Evolutionary conservation across 2,888 invertebrate species (phyloP).

Genomic region (Melanostoma scalare): DNA sequence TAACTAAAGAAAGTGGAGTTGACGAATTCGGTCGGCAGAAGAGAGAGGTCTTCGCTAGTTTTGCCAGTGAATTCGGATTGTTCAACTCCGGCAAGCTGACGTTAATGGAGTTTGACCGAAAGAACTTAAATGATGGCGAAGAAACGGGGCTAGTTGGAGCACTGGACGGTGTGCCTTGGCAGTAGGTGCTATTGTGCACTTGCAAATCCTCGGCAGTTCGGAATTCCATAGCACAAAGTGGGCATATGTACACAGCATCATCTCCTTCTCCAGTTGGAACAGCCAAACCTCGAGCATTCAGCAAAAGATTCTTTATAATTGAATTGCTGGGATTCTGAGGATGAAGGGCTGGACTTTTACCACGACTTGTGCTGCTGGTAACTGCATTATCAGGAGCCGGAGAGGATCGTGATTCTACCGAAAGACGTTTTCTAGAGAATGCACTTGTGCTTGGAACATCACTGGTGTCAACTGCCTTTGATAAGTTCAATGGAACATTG

Average conservation of each 20-base stretch:
- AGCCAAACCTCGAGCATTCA: conserved; percentile 85
- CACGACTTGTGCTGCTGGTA: conserved; percentile 50
- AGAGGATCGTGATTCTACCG: conserved; percentile 74
- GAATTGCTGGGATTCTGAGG: conserved; percentile 87
- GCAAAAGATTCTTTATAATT: conserved; percentile 89
- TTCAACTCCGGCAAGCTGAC: conserved; percentile 84
- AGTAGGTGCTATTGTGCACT: conserved; percentile 90
- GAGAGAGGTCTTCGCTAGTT: conserved; percentile 80
- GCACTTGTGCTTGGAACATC: conserved; percentile 63
- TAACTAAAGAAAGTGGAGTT: conserved; percentile 78
- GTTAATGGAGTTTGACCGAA: conserved; percentile 85
- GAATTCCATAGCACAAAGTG: conserved; percentile 90
- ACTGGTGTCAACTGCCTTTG: conserved; percentile 73
- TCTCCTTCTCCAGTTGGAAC: conserved; percentile 84
- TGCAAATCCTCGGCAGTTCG: conserved; percentile 91
- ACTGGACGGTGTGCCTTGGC: conserved; percentile 86
- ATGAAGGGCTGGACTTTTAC: conserved; percentile 80
- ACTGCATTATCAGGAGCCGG: conserved; percentile 57
- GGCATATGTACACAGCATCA: conserved; percentile 87
- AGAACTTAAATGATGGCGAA: conserved; percentile 82
- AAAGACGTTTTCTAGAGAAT: conserved; percentile 75
- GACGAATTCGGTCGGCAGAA: conserved; percentile 78
- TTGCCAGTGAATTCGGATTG: conserved; percentile 80
- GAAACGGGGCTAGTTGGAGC: conserved; percentile 81
- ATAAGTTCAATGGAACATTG: conserved; percentile 77